These are phyloP conservation scores for Pyrgus malvae DNA, from an alignment of 2,888 invertebrate genomes.

Conservation along the genomic window DNA sequence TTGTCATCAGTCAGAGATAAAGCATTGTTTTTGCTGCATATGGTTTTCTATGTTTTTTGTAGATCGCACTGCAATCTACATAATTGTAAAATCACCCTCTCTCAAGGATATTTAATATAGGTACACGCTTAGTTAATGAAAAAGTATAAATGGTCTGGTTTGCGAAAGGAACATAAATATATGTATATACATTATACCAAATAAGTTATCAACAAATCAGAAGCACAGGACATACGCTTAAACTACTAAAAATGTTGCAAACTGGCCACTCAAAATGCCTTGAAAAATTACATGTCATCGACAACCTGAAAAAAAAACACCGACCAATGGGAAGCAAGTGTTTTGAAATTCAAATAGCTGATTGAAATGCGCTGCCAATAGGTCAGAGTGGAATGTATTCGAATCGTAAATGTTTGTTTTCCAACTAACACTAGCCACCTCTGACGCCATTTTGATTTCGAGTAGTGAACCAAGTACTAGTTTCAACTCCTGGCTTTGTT, in stretches of 20 bases:
- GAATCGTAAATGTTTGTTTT: slow-evolving; percentile 51
- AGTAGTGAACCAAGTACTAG: no score
- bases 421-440: neutral
- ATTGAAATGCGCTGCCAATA: slow-evolving; percentile 74
- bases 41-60: neutral
- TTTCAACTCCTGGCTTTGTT: no score
- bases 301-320: slow-evolving; percentile 38
- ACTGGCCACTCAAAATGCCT: slow-evolving; percentile 3
- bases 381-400: slow-evolving; percentile 73
- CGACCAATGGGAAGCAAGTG: slow-evolving; percentile 47
- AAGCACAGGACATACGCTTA: no score
- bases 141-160: no score
- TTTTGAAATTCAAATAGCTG: slow-evolving; percentile 72
- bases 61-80: neutral
- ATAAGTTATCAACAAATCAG: no score
- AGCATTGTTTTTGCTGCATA: neutral
- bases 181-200: no score
- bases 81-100: no score
- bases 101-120: neutral
- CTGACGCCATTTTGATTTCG: slow-evolving; percentile 6
- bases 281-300: slow-evolving; percentile 47
- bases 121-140: no score
- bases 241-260: neutral
- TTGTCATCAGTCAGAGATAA: slow-evolving; percentile 9
- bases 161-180: no score